Evolutionary conservation across 1,140 invertebrate species (phyloP).

Genomic region (Lucilia cuprina): DNA sequence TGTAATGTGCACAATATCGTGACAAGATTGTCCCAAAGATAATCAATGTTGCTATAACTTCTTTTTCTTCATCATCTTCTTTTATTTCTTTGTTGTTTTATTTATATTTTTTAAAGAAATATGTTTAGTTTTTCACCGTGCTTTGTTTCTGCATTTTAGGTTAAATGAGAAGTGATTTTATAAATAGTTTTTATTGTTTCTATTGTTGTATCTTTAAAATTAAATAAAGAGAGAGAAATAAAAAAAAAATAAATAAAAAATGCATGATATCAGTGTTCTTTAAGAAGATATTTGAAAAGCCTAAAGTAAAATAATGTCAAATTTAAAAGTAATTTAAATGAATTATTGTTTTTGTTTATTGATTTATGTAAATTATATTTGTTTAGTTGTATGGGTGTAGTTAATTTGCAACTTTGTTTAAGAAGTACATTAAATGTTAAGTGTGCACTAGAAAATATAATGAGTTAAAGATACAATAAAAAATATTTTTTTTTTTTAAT

Average conservation of each 20-base stretch:
- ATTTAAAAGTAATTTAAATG: not conserved
- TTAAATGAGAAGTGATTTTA: not conserved
- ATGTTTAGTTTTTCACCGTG: not conserved
- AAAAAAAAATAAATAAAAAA: not conserved
- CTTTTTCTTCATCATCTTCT: not conserved
- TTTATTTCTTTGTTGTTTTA: not conserved
- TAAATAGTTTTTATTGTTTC: not conserved
- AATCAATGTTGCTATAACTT: constrained; percentile 41
- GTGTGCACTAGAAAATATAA: too few species aligned
- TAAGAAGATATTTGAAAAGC: not conserved
- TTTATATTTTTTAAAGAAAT: not conserved
- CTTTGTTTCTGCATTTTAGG: not conserved
- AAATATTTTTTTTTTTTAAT: too few species aligned
- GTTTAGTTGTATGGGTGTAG: not conserved
- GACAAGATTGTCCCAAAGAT: constrained; percentile 61
- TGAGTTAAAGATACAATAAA: too few species aligned
- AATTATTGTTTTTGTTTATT: not conserved
- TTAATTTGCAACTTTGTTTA: not conserved
- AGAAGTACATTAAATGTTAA: not conserved
- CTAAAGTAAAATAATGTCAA: not conserved
- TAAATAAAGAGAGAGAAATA: too few species aligned
- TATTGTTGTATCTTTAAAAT: not conserved
- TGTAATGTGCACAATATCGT: constrained; percentile 53
- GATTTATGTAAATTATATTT: not conserved
- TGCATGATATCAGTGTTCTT: not conserved